Conservation (phyloP, 2,797 vertebrate genomes). For the Pteronotus mesoamericanus region DNA sequence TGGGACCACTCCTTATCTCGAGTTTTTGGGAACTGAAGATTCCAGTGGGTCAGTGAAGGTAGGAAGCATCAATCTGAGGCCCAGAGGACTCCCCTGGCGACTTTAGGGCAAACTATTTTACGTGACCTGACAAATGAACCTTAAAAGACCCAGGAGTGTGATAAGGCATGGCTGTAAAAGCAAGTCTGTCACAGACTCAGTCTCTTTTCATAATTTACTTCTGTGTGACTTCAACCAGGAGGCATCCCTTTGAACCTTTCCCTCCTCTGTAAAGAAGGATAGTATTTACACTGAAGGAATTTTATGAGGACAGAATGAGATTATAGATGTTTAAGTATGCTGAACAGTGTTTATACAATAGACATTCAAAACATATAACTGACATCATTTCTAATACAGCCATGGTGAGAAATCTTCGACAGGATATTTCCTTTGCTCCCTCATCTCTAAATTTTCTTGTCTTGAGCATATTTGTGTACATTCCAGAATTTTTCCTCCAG, state of each 20-base stretch:
- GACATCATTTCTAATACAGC: background rate
- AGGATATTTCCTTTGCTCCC: background rate
- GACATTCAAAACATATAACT: background rate
- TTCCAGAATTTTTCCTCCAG: background rate
- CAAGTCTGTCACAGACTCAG: background rate
- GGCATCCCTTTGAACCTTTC: background rate
- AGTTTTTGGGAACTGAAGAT: background rate
- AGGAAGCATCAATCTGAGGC: background rate
- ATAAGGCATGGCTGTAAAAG: background rate
- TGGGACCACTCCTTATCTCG: background rate
- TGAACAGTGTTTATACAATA: background rate
- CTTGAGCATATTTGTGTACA: background rate
- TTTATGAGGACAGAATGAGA: background rate
- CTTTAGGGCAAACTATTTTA: background rate
- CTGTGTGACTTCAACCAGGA: background rate
- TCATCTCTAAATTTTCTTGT: background rate
- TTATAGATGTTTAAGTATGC: background rate
- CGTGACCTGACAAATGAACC: background rate
- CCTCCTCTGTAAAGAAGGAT: background rate
- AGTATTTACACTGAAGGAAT: background rate
- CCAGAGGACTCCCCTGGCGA: background rate
- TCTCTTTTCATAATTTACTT: background rate
- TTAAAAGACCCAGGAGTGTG: background rate
- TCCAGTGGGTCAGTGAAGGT: background rate
- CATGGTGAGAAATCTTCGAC: background rate